phyloP scores from a whole-genome alignment of 2,113 vertebrate species.

The Pituophis catenifer region DNA sequence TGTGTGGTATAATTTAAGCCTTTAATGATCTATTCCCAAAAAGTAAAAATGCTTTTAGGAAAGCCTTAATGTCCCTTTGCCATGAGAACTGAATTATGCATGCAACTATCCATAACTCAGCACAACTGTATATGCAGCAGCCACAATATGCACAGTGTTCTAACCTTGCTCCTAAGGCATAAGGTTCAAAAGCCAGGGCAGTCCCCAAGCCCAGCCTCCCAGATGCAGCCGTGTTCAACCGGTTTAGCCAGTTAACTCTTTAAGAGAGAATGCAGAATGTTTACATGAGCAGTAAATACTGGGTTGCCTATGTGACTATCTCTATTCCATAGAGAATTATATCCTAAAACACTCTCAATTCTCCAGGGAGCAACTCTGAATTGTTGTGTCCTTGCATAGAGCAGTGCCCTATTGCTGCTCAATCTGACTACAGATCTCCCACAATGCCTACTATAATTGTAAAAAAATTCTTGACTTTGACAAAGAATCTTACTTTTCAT shows the following conservation, averaged over 20 bases:
- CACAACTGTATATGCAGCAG: background rate
- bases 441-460: background rate
- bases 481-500: background rate
- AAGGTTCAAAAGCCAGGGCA: background rate
- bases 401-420: background rate
- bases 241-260: background rate
- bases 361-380: background rate
- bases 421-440: background rate
- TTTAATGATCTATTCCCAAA: background rate
- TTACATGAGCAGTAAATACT: background rate
- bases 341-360: fast-evolving
- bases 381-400: background rate
- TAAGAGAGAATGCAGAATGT: background rate
- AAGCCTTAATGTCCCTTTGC: background rate
- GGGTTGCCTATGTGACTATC: background rate
- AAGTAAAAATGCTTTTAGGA: background rate
- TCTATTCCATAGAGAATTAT: background rate
- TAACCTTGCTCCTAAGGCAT: background rate
- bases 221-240: background rate
- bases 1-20: background rate
- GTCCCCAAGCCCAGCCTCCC: background rate
- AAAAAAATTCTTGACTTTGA: background rate
- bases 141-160: background rate
- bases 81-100: background rate
- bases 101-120: background rate